Evolutionary conservation across 1,140 invertebrate species (phyloP).

Genomic region (Meloidogyne floridensis): DNA sequence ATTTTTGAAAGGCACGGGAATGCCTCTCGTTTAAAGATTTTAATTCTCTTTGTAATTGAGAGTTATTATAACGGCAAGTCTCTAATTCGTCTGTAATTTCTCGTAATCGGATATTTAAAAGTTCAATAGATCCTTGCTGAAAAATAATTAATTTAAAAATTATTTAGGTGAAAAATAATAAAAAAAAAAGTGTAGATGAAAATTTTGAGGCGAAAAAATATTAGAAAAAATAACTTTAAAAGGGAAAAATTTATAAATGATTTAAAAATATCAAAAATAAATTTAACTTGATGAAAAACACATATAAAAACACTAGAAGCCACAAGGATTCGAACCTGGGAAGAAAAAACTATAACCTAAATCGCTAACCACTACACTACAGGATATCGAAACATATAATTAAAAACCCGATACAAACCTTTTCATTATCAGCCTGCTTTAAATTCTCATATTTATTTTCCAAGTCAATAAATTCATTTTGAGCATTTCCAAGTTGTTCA

Average conservation of each 20-base stretch:
- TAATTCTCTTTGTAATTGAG: slow-evolving; percentile 22
- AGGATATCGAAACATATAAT: not conserved
- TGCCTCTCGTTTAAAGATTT: slow-evolving; percentile 19
- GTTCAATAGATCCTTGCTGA: slow-evolving; percentile 9
- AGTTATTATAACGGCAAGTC: slow-evolving; percentile 5
- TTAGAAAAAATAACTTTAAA: too few relatives aligned
- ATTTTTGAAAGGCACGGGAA: slow-evolving; percentile 8
- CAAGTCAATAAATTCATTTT: slow-evolving; percentile 21
- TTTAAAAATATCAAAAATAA: too few relatives aligned
- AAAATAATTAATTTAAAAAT: slow-evolving; percentile 7
- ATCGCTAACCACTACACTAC: not conserved
- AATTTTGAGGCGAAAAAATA: too few relatives aligned
- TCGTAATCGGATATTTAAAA: not conserved
- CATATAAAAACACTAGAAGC: too few relatives aligned
- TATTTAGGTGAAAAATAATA: too few relatives aligned
- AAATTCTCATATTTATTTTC: slow-evolving; percentile 18
- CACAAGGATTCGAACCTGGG: too few relatives aligned
- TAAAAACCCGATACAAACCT: not conserved
- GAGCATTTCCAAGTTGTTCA: slow-evolving; percentile 19
- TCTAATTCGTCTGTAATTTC: slow-evolving; percentile 17
- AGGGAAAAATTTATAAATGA: too few relatives aligned
- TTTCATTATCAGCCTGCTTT: not conserved
- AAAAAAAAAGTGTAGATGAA: too few relatives aligned
- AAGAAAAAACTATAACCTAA: too few relatives aligned
- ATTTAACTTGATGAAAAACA: too few relatives aligned